A percentile compares a stretch with the other conserved stretches of the same genome.
Evolutionary conservation across 2,113 vertebrate genomes (phyloP).

Genomic region (Hemiprocne comata): DNA sequence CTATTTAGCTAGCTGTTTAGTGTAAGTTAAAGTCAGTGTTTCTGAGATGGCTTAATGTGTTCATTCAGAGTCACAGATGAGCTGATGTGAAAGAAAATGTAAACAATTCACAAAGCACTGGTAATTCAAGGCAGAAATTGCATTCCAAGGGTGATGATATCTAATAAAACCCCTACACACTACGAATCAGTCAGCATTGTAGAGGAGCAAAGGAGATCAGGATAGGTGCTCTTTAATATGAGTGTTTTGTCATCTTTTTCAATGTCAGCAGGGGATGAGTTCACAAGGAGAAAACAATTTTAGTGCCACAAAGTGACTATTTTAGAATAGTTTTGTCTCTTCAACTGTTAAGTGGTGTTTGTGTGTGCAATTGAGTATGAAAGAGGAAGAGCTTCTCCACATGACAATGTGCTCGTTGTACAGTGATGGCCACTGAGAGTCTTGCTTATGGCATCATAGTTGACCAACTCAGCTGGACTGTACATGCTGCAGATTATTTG

Average conservation of each 20-base stretch:
- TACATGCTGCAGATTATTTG: rapidly evolving
- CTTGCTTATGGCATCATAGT: background rate
- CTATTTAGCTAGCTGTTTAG: background rate
- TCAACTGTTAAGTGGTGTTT: background rate
- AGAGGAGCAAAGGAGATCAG: background rate
- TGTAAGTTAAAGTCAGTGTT: background rate
- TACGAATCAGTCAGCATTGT: background rate
- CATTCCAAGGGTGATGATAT: background rate
- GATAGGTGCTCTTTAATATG: background rate
- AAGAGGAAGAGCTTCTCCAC: background rate
- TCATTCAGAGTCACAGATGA: background rate
- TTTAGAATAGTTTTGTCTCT: background rate
- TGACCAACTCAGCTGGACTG: background rate
- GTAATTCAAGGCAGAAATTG: background rate
- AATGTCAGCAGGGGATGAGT: background rate
- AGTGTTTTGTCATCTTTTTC: background rate
- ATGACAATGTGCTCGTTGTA: background rate
- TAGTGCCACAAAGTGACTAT: background rate
- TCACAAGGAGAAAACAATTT: background rate
- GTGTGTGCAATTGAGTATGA: background rate
- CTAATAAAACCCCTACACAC: background rate
- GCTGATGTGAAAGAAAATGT: background rate
- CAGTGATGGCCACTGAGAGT: background rate
- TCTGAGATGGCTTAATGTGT: background rate
- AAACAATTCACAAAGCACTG: background rate